These are phyloP conservation scores for Drosophila parvula DNA, from an alignment of 1,140 invertebrate genomes.

Conservation along the genomic window DNA sequence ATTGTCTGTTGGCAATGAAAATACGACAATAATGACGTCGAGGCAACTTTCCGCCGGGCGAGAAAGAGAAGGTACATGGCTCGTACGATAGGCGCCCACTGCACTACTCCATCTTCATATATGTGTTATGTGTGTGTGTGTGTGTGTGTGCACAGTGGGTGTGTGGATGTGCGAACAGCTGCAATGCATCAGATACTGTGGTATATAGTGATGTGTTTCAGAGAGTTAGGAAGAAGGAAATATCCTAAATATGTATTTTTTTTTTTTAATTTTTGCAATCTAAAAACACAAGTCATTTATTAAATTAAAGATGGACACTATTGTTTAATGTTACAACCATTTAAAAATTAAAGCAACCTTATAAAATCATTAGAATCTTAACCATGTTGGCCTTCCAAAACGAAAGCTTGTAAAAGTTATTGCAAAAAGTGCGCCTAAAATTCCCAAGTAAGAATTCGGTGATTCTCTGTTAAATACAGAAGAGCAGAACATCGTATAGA, in stretches of 20 bases:
- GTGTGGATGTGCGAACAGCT: constrained; percentile 16
- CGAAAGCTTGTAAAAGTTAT: neutral
- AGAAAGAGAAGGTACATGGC: constrained; percentile 59
- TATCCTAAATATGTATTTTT: neutral
- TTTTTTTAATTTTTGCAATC: no score
- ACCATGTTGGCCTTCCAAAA: neutral
- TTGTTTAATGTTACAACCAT: no score
- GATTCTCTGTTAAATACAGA: neutral
- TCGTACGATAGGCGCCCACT: constrained; percentile 47
- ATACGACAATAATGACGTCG: constrained; percentile 67
- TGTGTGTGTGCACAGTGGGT: constrained; percentile 14
- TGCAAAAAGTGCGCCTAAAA: neutral
- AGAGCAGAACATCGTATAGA: no score
- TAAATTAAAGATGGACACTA: neutral
- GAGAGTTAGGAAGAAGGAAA: neutral
- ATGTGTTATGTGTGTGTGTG: constrained; percentile 1
- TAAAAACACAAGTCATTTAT: no score
- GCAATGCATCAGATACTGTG: constrained; percentile 26
- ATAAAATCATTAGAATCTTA: no score
- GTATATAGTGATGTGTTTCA: neutral
- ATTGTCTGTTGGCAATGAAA: constrained; percentile 82
- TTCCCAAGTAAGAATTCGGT: neutral
- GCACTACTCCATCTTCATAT: neutral
- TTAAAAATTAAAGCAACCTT: no score
- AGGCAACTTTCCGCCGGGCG: constrained; percentile 29